Percentiles rank a stretch among this genome's conserved stretches.
Evolutionary conservation across 1,140 invertebrate species (phyloP).

Genomic region (Saccostrea glomerata): DNA sequence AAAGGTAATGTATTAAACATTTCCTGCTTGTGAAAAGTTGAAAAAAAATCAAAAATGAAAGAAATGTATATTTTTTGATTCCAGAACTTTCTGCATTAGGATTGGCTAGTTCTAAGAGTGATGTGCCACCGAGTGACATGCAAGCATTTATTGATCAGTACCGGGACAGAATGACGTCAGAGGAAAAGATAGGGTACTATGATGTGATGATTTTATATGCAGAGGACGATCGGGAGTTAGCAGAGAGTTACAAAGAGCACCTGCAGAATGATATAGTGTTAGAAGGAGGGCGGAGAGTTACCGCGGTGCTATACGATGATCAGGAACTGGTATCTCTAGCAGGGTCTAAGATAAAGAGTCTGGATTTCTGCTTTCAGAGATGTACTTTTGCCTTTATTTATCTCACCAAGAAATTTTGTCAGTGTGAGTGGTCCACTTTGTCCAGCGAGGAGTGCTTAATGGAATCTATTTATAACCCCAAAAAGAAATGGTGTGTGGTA

Average conservation of each 20-base stretch:
- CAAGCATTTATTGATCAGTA: slow-evolving; percentile 2
- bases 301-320: slow-evolving; percentile 60
- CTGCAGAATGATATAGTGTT: slow-evolving; percentile 57
- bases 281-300: slow-evolving; percentile 34
- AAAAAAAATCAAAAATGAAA: no score
- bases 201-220: slow-evolving; percentile 59
- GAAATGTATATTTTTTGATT: neutral
- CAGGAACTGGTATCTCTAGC: slow-evolving; percentile 51
- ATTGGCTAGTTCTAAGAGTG: neutral
- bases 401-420: slow-evolving; percentile 61
- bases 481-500: slow-evolving; percentile 67
- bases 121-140: neutral
- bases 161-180: neutral
- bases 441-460: slow-evolving; percentile 66
- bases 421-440: slow-evolving; percentile 63
- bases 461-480: slow-evolving; percentile 63
- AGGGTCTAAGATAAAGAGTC: slow-evolving; percentile 50
- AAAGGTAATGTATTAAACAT: no score
- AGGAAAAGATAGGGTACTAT: slow-evolving; percentile 29
- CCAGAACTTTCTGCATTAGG: neutral
- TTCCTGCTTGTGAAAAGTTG: no score
- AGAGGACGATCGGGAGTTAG: slow-evolving; percentile 56
- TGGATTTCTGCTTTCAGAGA: slow-evolving; percentile 57
- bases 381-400: slow-evolving; percentile 67
- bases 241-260: slow-evolving; percentile 53